Conservation (phyloP, 2,888 invertebrate species). For the Nezara viridula region DNA sequence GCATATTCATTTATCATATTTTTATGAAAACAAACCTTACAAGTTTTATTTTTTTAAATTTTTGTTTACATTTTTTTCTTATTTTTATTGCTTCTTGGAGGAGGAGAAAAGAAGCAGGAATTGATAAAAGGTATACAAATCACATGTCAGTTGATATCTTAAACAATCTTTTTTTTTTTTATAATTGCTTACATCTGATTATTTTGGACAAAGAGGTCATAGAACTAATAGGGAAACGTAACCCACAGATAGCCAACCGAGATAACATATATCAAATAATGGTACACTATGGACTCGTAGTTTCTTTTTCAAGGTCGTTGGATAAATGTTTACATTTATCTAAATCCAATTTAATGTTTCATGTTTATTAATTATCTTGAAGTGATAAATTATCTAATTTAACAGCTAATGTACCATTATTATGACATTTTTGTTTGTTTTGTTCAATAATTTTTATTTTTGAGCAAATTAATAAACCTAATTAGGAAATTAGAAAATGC, state of each 20-base stretch:
- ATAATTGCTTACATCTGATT: not conserved
- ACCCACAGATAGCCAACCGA: not conserved
- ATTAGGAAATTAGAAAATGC: too few relatives aligned
- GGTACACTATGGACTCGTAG: not conserved
- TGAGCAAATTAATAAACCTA: too few relatives aligned
- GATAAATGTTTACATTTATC: not conserved
- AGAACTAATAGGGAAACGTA: not conserved
- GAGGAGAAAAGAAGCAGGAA: constrained; percentile 7
- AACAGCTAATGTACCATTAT: not conserved
- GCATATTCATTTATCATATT: too few relatives aligned
- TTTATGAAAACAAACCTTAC: too few relatives aligned
- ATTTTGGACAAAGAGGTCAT: not conserved
- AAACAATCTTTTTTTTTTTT: not conserved
- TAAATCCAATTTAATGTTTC: too few relatives aligned
- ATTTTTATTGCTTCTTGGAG: constrained; percentile 24
- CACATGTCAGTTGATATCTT: not conserved
- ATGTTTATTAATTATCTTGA: not conserved
- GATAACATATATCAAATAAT: not conserved
- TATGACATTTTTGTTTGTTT: too few relatives aligned
- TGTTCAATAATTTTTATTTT: too few relatives aligned
- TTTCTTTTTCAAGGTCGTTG: not conserved
- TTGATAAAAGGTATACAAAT: not conserved
- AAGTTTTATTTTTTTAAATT: too few relatives aligned
- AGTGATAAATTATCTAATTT: not conserved
- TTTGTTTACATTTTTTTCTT: not conserved